These are phyloP conservation scores for Ficedula albicollis DNA, from an alignment of 2,797 vertebrate genomes.

Conservation along the genomic window DNA sequence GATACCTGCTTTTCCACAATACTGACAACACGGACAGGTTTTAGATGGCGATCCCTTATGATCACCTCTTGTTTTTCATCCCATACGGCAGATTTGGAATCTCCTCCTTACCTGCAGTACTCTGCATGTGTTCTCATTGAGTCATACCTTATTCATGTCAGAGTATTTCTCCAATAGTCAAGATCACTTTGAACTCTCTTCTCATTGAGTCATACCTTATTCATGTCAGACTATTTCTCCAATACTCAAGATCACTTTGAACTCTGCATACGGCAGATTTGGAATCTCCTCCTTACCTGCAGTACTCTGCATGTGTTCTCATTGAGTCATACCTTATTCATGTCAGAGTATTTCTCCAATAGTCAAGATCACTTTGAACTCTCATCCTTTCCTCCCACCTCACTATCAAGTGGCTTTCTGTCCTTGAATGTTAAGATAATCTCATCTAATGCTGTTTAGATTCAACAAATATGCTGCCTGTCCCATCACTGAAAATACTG, in stretches of 20 bases:
- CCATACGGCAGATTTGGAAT: neutral
- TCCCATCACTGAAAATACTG: neutral
- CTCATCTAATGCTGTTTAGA: neutral
- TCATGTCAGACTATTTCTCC: too few species aligned
- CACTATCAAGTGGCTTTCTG: neutral
- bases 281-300: neutral
- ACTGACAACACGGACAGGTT: neutral
- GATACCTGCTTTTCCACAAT: neutral
- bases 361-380: constrained; percentile 11
- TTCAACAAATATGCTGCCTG: neutral
- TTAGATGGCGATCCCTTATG: neutral
- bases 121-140: neutral
- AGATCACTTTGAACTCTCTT: constrained; percentile 13
- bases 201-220: too few species aligned
- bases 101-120: neutral
- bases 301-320: neutral
- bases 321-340: neutral
- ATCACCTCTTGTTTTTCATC: neutral
- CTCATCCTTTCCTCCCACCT: neutral
- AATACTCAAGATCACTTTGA: too few species aligned
- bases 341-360: neutral
- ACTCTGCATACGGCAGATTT: neutral
- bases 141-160: neutral
- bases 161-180: neutral
- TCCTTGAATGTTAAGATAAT: neutral